Evolutionary conservation across 2,888 invertebrate species (phyloP), one percentile per base, ranked within the genome.

Genomic region (Atherix ibis): DNA sequence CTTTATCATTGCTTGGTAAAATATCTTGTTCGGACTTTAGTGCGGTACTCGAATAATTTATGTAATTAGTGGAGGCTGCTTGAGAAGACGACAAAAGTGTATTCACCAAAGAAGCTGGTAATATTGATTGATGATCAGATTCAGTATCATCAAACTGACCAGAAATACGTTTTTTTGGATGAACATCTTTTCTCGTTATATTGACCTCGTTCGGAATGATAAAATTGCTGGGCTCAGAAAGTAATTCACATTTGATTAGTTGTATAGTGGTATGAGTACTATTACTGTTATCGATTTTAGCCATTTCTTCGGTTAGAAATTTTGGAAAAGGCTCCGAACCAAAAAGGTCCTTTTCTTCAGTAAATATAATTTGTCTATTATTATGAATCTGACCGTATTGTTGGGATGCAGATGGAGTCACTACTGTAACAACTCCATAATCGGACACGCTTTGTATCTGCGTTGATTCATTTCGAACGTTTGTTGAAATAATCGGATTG

Each of bases 311-410:
- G 38, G 50, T 49, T 43, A 58, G 51, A 52, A 58, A 51, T 53
- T 58, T 52, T 37, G 57, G 58, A 47, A 60, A 61, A 34, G 59
- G 62, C 40, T 60, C 62, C 18, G 53, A 57, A 36, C 56, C 60
- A 37, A 59, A 59, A 18, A 61, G 48, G 48, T 60, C 60, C 18
- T 53, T 46, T 35, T 35, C 28, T n/a, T n/a, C n/a, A n/a, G n/a
- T n/a, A n/a, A n/a, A n/a, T n/a, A n/a, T n/a, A n/a, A n/a, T n/a
- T n/a, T n/a, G n/a, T n/a, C n/a, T n/a, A n/a, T n/a, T n/a, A n/a
- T n/a, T n/a, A n/a, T n/a, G n/a, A n/a, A n/a, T n/a, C n/a, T n/a
- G n/a, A n/a, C n/a, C n/a, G 13, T 31, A 16, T 6, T 6, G 8
- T 13, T 13, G 27, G 14, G 29, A 18, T 14, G 22, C 29, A 15